These are phyloP conservation scores for Cheilosia pagana DNA, from an alignment of 2,888 invertebrate species.

Conservation along the genomic window DNA sequence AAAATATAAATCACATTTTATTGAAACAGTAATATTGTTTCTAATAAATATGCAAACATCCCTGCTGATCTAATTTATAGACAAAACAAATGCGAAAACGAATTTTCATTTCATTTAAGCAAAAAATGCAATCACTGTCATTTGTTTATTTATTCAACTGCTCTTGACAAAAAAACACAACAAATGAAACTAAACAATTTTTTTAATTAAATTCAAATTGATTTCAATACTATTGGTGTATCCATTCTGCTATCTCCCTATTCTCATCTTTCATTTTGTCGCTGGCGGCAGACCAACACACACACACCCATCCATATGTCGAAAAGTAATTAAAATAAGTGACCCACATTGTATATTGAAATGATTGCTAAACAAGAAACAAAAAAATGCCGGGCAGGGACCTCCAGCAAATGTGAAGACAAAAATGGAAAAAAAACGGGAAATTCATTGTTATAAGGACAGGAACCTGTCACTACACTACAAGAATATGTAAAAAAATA, in stretches of 20 bases:
- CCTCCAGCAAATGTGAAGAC: background rate
- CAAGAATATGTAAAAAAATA: constrained; percentile 11
- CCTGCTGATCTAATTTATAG: constrained; percentile 1
- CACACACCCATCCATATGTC: constrained; percentile 21
- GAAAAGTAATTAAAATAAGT: constrained; percentile 68
- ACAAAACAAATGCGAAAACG: background rate
- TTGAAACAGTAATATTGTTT: background rate
- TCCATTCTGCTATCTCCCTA: constrained; percentile 43
- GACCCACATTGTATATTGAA: constrained; percentile 55
- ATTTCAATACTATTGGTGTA: constrained; percentile 58
- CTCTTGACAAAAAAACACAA: background rate
- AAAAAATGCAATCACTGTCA: constrained; percentile 23
- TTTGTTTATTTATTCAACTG: constrained; percentile 24
- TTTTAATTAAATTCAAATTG: constrained; percentile 69
- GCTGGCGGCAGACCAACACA: background rate
- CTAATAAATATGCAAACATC: constrained; percentile 4
- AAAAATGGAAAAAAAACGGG: background rate
- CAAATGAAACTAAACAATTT: constrained; percentile 1
- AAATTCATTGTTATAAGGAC: background rate
- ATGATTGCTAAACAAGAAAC: background rate
- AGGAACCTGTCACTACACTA: background rate
- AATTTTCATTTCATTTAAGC: background rate
- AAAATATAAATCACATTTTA: too few relatives aligned
- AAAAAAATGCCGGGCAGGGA: background rate
- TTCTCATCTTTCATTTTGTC: constrained; percentile 60